phyloP scores from a whole-genome alignment of 2,113 vertebrate genomes.

The Siphamia tubifer region DNA sequence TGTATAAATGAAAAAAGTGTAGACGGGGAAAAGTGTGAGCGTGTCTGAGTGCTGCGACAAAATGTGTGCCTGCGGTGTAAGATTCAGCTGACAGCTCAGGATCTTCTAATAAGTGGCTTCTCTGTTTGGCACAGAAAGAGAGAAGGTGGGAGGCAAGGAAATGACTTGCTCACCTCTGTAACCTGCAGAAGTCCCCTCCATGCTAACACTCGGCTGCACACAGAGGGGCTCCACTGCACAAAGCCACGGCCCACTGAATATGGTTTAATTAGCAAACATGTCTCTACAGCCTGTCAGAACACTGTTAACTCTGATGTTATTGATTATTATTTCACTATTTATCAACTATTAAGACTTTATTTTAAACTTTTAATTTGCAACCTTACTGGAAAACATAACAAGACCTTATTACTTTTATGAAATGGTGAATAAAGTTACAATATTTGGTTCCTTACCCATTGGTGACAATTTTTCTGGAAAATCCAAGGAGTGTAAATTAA shows the following conservation, averaged over 20 bases:
- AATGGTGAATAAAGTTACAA: too few species aligned
- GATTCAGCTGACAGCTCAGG: constrained; percentile 58
- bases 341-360: not conserved
- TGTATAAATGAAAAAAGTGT: not conserved
- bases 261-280: constrained; percentile 39
- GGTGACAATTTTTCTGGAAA: too few species aligned
- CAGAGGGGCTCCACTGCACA: constrained; percentile 14
- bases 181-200: constrained; percentile 40
- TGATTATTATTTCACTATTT: constrained; percentile 14
- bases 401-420: too few species aligned
- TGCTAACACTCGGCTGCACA: constrained; percentile 27
- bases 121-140: constrained; percentile 21
- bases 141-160: not conserved
- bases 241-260: constrained; percentile 3
- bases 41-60: constrained; percentile 18
- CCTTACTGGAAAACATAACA: too few species aligned
- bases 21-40: not conserved
- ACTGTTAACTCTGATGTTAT: constrained; percentile 32
- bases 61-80: constrained; percentile 15
- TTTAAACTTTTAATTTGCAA: too few species aligned
- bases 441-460: too few species aligned
- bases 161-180: constrained; percentile 31
- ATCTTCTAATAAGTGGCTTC: constrained; percentile 55
- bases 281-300: constrained; percentile 8
- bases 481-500: too few species aligned